A percentile compares a stretch with the other conserved stretches of the same genome.
These are phyloP conservation scores for Pelagia noctiluca DNA, from an alignment of 30 jellyfish, hydroid and myxozoan species.

Conservation along the genomic window DNA sequence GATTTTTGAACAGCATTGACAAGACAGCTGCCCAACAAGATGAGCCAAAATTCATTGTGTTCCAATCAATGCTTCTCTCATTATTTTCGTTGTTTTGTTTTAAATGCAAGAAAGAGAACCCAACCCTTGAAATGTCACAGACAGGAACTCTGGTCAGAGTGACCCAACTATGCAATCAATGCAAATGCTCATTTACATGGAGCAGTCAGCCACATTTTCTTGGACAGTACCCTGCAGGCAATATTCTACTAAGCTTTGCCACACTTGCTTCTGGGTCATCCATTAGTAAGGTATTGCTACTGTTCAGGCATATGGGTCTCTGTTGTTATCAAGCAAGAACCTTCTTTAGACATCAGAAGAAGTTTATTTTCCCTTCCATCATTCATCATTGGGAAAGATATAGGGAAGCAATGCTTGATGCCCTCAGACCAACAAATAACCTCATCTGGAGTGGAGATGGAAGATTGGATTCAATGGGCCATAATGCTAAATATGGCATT, in stretches of 20 bases:
- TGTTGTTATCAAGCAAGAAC: neutral
- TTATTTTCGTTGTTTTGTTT: constrained; percentile 29
- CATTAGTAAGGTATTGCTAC: constrained; percentile 15
- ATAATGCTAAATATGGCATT: constrained; percentile 8
- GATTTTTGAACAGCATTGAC: too few relatives aligned
- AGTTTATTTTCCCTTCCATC: neutral
- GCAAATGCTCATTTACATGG: constrained; percentile 3
- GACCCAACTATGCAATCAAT: constrained; percentile 10
- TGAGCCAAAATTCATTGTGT: constrained; percentile 33
- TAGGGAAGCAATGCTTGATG: neutral
- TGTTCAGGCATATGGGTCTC: constrained; percentile 44
- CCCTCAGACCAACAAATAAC: neutral
- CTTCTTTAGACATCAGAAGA: neutral
- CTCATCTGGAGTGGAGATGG: constrained; percentile 27
- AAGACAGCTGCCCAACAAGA: too few relatives aligned
- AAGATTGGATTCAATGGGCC: constrained; percentile 26
- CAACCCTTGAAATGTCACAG: constrained; percentile 9
- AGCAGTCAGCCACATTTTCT: constrained; percentile 16
- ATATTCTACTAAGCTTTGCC: constrained; percentile 26
- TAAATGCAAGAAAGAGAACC: constrained; percentile 15
- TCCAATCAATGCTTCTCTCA: constrained; percentile 14
- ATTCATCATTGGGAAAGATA: neutral
- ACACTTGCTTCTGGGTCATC: constrained; percentile 11
- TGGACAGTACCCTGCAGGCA: constrained; percentile 41
- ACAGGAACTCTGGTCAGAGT: constrained; percentile 17